Evolutionary conservation across 1,140 invertebrate genomes (phyloP).

Genomic region (Tetramorium alpestre): DNA sequence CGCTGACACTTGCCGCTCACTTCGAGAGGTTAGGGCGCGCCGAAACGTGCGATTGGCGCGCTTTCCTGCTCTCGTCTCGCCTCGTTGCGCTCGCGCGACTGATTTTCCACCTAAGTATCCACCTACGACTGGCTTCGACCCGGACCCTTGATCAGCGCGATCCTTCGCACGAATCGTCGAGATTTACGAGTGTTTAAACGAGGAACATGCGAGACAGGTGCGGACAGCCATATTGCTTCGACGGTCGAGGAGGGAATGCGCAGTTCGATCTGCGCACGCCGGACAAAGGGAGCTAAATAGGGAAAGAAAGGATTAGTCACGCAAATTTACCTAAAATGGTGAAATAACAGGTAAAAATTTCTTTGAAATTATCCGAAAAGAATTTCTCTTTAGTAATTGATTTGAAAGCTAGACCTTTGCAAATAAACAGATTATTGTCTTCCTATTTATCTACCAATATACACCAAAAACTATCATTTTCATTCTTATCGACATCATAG

Average conservation of each 20-base stretch:
- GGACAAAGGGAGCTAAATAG: not conserved
- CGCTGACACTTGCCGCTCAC: slow-evolving; percentile 62
- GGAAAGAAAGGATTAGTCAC: not conserved
- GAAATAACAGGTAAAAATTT: too few species aligned
- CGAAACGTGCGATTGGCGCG: not conserved
- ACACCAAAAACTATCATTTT: too few species aligned
- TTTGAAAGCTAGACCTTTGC: too few species aligned
- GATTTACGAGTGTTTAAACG: not conserved
- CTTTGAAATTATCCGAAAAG: too few species aligned
- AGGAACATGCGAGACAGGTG: not conserved
- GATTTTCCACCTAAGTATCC: not conserved
- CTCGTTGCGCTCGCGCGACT: not conserved
- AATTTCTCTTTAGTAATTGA: too few species aligned
- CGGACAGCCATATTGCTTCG: slow-evolving; percentile 5
- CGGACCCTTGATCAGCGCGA: not conserved
- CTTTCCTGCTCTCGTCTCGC: not conserved
- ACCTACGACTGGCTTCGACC: not conserved
- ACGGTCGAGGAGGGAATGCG: not conserved
- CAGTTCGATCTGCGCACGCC: not conserved
- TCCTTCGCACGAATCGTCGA: not conserved
- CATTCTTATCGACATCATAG: too few species aligned
- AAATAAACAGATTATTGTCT: too few species aligned
- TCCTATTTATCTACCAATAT: too few species aligned
- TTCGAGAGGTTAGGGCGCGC: slow-evolving; percentile 71
- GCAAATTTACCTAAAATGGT: too few species aligned